Conservation (phyloP, 2,888 invertebrate genomes). For the Hemaris fuciformis region DNA sequence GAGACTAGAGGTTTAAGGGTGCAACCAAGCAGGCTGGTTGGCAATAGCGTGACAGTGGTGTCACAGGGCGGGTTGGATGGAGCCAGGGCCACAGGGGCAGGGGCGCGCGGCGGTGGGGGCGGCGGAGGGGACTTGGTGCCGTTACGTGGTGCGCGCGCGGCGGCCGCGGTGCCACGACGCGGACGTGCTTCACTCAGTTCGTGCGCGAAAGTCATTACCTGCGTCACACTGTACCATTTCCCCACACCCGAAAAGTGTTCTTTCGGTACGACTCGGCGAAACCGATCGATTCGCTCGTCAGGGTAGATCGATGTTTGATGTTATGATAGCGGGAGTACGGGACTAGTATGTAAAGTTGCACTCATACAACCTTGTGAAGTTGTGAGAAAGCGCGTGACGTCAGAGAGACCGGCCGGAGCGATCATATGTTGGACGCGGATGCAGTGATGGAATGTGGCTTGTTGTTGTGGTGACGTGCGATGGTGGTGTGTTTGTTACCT, state of each 20-base stretch:
- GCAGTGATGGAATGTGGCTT: constrained; percentile 80
- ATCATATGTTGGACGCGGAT: constrained; percentile 81
- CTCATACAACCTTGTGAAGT: constrained; percentile 61
- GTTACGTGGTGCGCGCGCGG: constrained; percentile 37
- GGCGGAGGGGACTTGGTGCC: constrained; percentile 38
- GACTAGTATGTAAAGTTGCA: constrained; percentile 27
- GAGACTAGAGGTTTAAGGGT: neutral
- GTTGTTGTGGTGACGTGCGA: constrained; percentile 74
- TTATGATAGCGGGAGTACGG: constrained; percentile 38
- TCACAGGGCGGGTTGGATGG: constrained; percentile 45
- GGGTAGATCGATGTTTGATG: constrained; percentile 43
- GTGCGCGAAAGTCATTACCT: constrained; percentile 80
- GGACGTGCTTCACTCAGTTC: constrained; percentile 81
- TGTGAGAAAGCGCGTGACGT: constrained; percentile 78
- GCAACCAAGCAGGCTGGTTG: constrained; percentile 13
- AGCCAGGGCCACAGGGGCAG: constrained; percentile 34
- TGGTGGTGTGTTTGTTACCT: constrained; percentile 69
- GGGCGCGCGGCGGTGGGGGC: constrained; percentile 38
- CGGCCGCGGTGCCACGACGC: constrained; percentile 64
- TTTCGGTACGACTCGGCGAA: constrained; percentile 47
- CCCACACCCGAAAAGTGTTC: constrained; percentile 65
- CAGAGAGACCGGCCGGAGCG: constrained; percentile 70
- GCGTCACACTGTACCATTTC: constrained; percentile 72
- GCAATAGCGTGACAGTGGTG: constrained; percentile 26
- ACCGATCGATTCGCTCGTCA: constrained; percentile 50